Evolutionary conservation across 1,140 invertebrate species (phyloP), one percentile per base, ranked within the genome.

Genomic region (Pachyrhynchus sulphureomaculatus): DNA sequence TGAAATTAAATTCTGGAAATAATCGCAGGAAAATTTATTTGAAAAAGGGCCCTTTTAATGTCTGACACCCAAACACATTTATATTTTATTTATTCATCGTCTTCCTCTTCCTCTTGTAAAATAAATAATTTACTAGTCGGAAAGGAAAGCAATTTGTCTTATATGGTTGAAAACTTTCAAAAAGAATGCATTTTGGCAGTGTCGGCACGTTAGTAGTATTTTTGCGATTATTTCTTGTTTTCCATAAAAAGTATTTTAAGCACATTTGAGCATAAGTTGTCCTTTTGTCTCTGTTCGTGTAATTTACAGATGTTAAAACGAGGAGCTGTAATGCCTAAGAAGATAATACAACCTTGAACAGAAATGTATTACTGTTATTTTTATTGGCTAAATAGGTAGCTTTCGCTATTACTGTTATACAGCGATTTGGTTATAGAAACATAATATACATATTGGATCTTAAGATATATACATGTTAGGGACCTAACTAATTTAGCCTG

Each of bases 61-160:
- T 26, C 24, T 26, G 24, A 26, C 24, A 26, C 24, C 24, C 3
- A 26, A 3, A 26, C 3, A 4, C 36, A 18, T 8, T 10, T 18
- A 39, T 39, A 39, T 39, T 39, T 39, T 39, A 39, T 39, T 39
- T 39, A 39, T 39, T 18, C 18, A 18, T 4, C 36, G 36, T 39
- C 5, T 39, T 10, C 36, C 3, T 39, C 18, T 18, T 39, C 10
- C 36, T 39, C 10, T 10, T 10, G 10, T 3, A 39, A 39, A 39
- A 39, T 39, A 39, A 39, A 39, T 39, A 39, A 39, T 39, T 39
- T 39, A 39, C 3, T 3, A 10, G 36, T 15, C 36, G 13, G 5
- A 3, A 18, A 39, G 36, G 5, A 13, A 39, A 39, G 36, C 36
- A 39, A 39, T 39, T 39, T 39, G 36, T 39, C 36, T 39, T 39